Evolutionary conservation across 92 coral and sea anemone genomes (phyloP).

Genomic region (Anthopleura xanthogrammica): DNA sequence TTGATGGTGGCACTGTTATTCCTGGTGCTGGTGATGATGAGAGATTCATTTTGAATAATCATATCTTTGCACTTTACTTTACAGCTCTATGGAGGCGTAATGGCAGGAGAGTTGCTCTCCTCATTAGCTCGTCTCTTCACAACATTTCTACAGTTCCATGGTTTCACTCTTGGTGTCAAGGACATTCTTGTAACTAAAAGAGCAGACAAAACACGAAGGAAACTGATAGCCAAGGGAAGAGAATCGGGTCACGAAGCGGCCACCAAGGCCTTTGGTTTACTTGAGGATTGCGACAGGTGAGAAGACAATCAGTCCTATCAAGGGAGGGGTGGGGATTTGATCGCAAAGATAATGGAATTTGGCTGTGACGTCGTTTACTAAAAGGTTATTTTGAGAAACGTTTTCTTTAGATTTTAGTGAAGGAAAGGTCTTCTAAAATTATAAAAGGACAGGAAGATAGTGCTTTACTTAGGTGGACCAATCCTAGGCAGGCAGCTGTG

Average conservation of each 20-base stretch:
- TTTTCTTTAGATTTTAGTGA: neutral
- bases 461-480: too few relatives aligned
- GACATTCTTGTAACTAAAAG: conserved; percentile 76
- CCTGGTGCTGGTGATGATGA: neutral
- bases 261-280: conserved; percentile 67
- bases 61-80: neutral
- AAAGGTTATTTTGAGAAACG: neutral
- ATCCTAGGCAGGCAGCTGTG: too few relatives aligned
- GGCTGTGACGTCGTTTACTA: too few relatives aligned
- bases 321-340: neutral
- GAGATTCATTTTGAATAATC: neutral
- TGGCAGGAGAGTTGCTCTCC: conserved; percentile 82
- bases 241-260: conserved; percentile 79
- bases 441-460: too few relatives aligned
- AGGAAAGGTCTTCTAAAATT: neutral
- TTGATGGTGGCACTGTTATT: neutral
- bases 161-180: conserved; percentile 91
- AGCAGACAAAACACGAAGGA: conserved; percentile 80
- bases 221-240: conserved; percentile 77
- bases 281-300: conserved; percentile 74
- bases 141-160: conserved; percentile 80
- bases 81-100: conserved; percentile 90
- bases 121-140: conserved; percentile 92
- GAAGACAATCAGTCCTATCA: neutral
- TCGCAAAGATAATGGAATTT: neutral